Evolutionary conservation across 2,797 vertebrate genomes (phyloP).

Genomic region (Centropyge bicolor): DNA sequence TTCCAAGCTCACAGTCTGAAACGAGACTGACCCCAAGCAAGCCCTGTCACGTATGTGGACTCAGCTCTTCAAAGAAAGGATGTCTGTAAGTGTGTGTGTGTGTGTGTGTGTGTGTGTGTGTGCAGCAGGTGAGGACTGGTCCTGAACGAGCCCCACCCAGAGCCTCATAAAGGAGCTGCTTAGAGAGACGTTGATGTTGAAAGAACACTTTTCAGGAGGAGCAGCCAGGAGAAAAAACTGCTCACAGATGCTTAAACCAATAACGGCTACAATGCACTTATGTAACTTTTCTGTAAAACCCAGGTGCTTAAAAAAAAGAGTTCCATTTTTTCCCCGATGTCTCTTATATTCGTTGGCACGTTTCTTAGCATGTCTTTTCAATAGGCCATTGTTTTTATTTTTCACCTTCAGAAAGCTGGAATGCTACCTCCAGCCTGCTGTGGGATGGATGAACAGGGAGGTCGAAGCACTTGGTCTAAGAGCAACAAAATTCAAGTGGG

Average conservation of each 20-base stretch:
- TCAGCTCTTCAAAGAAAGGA: constrained; percentile 9
- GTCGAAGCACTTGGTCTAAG: not conserved
- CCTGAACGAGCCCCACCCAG: constrained; percentile 45
- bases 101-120: constrained; percentile 22
- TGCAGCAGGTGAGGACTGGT: constrained; percentile 57
- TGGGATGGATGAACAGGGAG: not conserved
- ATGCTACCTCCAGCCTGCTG: not conserved
- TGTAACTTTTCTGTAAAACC: constrained; percentile 9
- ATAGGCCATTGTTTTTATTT: not conserved
- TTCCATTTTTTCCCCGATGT: not conserved
- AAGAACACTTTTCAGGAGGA: constrained; percentile 24
- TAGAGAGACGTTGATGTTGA: constrained; percentile 32
- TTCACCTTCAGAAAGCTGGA: not conserved
- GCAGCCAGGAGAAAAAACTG: not conserved
- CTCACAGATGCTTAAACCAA: constrained; percentile 18
- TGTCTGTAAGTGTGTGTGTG: not conserved
- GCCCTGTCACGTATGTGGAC: constrained; percentile 33
- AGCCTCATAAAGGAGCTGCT: constrained; percentile 44
- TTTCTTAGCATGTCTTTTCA: not conserved
- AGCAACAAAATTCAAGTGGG: not conserved
- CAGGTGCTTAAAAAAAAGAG: not conserved
- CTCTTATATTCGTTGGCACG: not conserved
- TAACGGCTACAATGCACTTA: not conserved
- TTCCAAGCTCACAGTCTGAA: not conserved
- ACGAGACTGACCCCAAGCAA: constrained; percentile 44